These are phyloP conservation scores for Dioctria linearis DNA, from an alignment of 2,888 invertebrate genomes.

Conservation along the genomic window DNA sequence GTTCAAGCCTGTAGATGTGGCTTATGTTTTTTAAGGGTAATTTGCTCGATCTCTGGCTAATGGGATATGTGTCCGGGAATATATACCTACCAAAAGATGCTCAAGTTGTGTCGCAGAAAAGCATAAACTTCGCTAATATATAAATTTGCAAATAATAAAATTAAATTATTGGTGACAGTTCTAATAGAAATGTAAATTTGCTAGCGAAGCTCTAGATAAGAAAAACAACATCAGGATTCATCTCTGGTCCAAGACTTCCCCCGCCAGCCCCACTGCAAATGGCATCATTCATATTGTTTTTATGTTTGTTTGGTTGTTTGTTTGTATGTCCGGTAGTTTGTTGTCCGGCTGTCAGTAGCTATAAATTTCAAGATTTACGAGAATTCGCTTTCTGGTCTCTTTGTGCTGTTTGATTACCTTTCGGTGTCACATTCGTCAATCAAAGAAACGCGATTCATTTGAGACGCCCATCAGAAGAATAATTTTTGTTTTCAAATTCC, in stretches of 20 bases:
- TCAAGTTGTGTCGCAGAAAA: background rate
- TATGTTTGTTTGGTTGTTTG: background rate
- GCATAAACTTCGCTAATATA: background rate
- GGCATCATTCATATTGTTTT: background rate
- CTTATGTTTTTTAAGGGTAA: slow-evolving; percentile 26
- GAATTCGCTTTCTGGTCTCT: slow-evolving; percentile 21
- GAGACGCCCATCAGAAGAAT: background rate
- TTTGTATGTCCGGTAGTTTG: background rate
- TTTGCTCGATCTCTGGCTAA: slow-evolving; percentile 13
- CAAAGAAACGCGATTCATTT: slow-evolving; percentile 16
- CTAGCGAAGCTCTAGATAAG: background rate
- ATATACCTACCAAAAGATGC: background rate
- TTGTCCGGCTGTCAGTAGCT: slow-evolving; percentile 39
- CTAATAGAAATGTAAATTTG: slow-evolving; percentile 52
- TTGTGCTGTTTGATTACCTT: slow-evolving; percentile 40
- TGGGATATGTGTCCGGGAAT: slow-evolving; percentile 26
- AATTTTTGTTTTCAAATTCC: slow-evolving; percentile 21
- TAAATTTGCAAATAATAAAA: slow-evolving; percentile 49
- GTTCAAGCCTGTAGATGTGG: slow-evolving; percentile 9
- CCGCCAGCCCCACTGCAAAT: background rate
- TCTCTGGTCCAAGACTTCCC: background rate
- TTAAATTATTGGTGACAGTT: slow-evolving; percentile 40
- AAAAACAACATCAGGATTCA: background rate
- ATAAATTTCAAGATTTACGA: slow-evolving; percentile 45
- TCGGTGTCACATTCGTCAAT: slow-evolving; percentile 49